phyloP scores from a whole-genome alignment of 2,888 invertebrate species.

The Fissipunctia ypsillon region DNA sequence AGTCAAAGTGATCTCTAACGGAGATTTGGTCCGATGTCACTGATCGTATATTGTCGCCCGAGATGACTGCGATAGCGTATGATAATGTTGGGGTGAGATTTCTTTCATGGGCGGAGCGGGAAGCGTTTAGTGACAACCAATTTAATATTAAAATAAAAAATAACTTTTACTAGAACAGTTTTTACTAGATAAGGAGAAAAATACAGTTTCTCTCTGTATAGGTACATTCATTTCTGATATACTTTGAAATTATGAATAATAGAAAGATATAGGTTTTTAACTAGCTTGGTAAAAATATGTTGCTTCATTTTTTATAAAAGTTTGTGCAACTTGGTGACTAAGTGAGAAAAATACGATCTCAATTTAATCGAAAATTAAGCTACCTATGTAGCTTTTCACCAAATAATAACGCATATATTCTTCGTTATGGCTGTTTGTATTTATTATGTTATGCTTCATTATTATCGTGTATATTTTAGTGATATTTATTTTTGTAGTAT shows the following conservation, averaged over 20 bases:
- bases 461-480: too few species aligned
- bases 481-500: too few species aligned
- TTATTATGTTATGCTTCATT: too few species aligned
- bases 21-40: constrained; percentile 85
- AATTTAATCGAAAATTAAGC: not conserved
- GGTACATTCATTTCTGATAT: too few species aligned
- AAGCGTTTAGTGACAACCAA: constrained; percentile 18
- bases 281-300: not conserved
- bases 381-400: too few species aligned
- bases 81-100: constrained; percentile 70
- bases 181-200: too few species aligned
- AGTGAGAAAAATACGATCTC: not conserved
- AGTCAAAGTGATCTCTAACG: constrained; percentile 84
- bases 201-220: not conserved
- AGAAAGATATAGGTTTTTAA: not conserved
- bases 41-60: constrained; percentile 89
- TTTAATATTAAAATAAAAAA: not conserved
- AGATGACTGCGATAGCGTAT: constrained; percentile 86
- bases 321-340: not conserved
- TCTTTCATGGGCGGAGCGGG: constrained; percentile 71
- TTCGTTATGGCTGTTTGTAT: too few species aligned
- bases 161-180: not conserved
- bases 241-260: not conserved
- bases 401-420: too few species aligned
- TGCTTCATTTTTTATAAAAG: not conserved